These are phyloP conservation scores for Bombyx huttoni DNA, from an alignment of 2,888 invertebrate species.

Conservation along the genomic window DNA sequence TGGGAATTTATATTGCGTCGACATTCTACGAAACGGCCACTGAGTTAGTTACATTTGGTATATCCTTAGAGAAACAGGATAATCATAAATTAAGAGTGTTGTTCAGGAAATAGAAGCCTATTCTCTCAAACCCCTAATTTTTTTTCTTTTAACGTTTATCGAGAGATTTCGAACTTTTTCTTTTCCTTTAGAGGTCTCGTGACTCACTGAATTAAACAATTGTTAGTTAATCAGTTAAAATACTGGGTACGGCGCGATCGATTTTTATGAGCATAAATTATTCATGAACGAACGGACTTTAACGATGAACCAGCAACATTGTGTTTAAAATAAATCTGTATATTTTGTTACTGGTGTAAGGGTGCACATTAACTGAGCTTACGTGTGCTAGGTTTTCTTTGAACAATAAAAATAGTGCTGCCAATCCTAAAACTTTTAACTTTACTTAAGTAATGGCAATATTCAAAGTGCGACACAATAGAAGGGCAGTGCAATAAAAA, in stretches of 20 bases:
- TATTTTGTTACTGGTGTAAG: not conserved
- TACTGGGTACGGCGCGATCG: not conserved
- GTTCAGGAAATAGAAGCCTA: not conserved
- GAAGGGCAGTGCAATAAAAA: no score
- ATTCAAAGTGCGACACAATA: not conserved
- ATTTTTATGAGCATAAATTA: not conserved
- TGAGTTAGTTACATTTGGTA: not conserved
- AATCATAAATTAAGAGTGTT: not conserved
- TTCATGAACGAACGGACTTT: not conserved
- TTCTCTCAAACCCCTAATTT: not conserved
- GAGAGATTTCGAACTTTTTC: no score
- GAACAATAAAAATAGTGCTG: not conserved
- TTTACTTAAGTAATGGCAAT: not conserved
- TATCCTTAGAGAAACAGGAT: not conserved
- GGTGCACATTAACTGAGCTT: not conserved
- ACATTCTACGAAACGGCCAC: not conserved
- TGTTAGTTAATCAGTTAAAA: not conserved
- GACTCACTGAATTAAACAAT: not conserved
- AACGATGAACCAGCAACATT: not conserved
- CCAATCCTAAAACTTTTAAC: not conserved
- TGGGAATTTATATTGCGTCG: slow-evolving; percentile 13
- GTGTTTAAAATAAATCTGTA: not conserved
- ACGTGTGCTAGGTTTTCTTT: not conserved
- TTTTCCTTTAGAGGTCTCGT: no score
- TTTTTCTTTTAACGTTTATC: not conserved